These are phyloP conservation scores for Nasonovia ribisnigri DNA, from an alignment of 2,888 invertebrate species.

Conservation along the genomic window DNA sequence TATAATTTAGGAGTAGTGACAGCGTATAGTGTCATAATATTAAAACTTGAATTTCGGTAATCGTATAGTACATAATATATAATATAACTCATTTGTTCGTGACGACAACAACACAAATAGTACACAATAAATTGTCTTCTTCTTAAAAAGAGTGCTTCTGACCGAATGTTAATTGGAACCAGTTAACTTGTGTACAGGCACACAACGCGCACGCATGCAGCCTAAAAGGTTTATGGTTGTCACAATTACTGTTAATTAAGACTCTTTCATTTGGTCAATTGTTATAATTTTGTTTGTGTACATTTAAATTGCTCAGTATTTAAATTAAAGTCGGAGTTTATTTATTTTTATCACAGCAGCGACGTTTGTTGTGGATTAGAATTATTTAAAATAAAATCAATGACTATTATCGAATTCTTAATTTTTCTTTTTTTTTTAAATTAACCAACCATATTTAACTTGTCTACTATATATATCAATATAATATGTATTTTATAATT, in stretches of 20 bases:
- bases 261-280: slow-evolving; percentile 39
- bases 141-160: background rate
- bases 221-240: slow-evolving; percentile 42
- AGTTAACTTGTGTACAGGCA: slow-evolving; percentile 29
- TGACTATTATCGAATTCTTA: background rate
- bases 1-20: background rate
- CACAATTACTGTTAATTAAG: slow-evolving; percentile 44
- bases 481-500: background rate
- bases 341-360: slow-evolving; percentile 4
- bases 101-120: background rate
- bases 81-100: background rate
- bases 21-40: background rate
- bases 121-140: background rate
- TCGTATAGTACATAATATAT: background rate
- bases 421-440: background rate
- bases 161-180: slow-evolving; percentile 31
- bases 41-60: background rate
- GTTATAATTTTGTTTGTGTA: slow-evolving; percentile 45
- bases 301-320: slow-evolving; percentile 41
- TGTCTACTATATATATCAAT: too few species aligned
- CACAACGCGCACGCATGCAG: background rate
- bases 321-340: slow-evolving; percentile 4
- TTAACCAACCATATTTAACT: background rate
- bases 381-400: background rate
- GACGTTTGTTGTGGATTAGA: background rate